Base-by-base conservation (phyloP, 2,797 vertebrate species). In the Cirrhinus molitorella region DNA sequence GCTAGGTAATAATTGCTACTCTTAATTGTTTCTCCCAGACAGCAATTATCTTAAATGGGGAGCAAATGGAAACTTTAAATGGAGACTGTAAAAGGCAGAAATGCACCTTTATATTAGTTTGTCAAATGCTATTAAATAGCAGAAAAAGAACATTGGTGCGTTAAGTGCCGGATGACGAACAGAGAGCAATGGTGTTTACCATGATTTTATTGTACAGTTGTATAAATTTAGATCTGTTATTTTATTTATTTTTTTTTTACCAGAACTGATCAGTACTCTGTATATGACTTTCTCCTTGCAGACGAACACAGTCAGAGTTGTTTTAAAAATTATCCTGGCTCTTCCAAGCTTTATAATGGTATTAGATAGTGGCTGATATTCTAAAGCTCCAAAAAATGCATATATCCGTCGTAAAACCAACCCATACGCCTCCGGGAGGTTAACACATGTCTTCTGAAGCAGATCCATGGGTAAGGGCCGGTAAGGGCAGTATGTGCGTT, bases 1-100 rank as follows among this genome's bases (percentile, higher is more conserved):
- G 7, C 21, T 57, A 17, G 72, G 55, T 57, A n/a, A 49, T 72
- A n/a, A 17, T 74, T 40, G 28, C 8, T 63, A 23, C 9, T 75
- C 51, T 13, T 34, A 57, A 40, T 40, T 57, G 72, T 40, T 57
- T 34, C 72, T 57, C 31, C 21, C 51, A 57, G 72, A 40, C 7
- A 4, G 31, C 34, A 57, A 40, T 40, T 74, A 74, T 13, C n/a
- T 37, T 23, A 74, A 74, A 57, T 40, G 28, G 47, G 31, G 2
- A 21, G 17, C 47, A 53, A 73, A 73, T 53, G 21, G 51, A 74
- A 57, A 74, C 13, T 74, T 57, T 57, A 57, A 74, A 57, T 37
- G 31, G 51, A 55, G 51, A 23, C 51, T 2, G 4, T 74, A 57
- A 40, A 55, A 74, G 51, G 21, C 72, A 53, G 11, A 73, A n/a